Evolutionary conservation across 2,797 vertebrate genomes (phyloP).

Genomic region (Sebastes vulpes): DNA sequence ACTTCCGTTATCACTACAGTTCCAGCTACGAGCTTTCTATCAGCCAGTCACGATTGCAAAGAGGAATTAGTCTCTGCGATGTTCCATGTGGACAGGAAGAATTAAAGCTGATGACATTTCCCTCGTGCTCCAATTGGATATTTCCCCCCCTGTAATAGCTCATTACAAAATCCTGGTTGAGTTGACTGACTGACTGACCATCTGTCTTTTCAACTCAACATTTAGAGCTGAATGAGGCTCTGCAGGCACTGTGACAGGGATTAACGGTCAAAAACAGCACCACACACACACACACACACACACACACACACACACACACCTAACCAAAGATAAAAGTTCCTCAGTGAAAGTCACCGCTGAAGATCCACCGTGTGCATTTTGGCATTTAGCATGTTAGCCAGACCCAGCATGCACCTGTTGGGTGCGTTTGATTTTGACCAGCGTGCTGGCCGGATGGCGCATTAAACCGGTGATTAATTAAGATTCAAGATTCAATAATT

Average conservation of each 20-base stretch:
- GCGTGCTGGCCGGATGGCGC: neutral
- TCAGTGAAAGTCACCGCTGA: neutral
- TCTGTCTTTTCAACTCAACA: neutral
- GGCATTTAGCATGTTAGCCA: neutral
- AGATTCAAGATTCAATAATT: no score
- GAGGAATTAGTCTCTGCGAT: neutral
- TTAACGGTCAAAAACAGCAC: neutral
- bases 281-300: no score
- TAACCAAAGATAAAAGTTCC: neutral
- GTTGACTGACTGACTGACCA: neutral
- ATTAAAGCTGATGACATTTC: constrained; percentile 35
- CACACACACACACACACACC: neutral
- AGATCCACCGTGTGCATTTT: neutral
- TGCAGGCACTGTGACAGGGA: neutral
- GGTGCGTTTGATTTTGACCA: neutral
- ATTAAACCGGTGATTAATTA: neutral
- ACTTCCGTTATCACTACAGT: neutral
- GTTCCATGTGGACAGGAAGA: constrained; percentile 19
- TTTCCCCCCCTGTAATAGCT: neutral
- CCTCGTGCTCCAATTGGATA: neutral
- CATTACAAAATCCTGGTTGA: constrained; percentile 4
- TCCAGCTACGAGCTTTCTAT: neutral
- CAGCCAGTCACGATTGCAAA: neutral
- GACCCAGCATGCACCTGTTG: neutral
- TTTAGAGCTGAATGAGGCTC: neutral